phyloP scores from a whole-genome alignment of 2,113 vertebrate species.

The Xiphias gladius region DNA sequence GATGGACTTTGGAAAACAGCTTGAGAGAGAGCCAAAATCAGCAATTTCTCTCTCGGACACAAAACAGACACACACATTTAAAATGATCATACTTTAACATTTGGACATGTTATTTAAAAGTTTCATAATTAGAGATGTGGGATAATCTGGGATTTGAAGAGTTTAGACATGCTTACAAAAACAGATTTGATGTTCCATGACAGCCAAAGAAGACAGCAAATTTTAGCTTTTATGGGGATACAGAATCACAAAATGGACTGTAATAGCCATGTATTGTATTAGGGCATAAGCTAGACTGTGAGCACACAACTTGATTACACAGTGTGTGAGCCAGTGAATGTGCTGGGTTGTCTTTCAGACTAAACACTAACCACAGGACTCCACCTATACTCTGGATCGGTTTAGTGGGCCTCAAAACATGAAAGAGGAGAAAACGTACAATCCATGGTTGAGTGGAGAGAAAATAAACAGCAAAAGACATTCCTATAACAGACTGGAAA shows the following conservation, averaged over 20 bases:
- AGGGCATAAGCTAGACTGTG: slow-evolving; percentile 1
- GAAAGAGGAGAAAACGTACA: slow-evolving; percentile 58
- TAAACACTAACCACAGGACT: slow-evolving; percentile 75
- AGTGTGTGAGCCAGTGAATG: slow-evolving; percentile 62
- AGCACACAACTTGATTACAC: slow-evolving; percentile 59
- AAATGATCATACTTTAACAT: neutral
- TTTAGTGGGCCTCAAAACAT: slow-evolving; percentile 67
- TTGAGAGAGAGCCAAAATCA: slow-evolving; percentile 60
- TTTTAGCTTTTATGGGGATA: neutral
- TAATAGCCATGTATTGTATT: slow-evolving; percentile 18
- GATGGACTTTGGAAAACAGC: slow-evolving; percentile 61
- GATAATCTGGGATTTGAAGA: slow-evolving; percentile 34
- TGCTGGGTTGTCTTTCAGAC: slow-evolving; percentile 61
- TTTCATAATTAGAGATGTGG: slow-evolving; percentile 46
- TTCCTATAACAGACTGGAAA: slow-evolving; percentile 43
- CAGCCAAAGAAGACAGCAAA: neutral
- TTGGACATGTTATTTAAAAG: neutral
- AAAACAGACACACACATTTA: neutral
- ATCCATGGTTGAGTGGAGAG: slow-evolving; percentile 38
- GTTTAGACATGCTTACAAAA: slow-evolving; percentile 18
- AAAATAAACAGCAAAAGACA: slow-evolving; percentile 57
- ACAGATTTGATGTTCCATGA: neutral
- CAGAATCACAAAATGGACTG: neutral
- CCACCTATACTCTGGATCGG: slow-evolving; percentile 79
- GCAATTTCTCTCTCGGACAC: slow-evolving; percentile 18